Evolutionary conservation across 2,113 vertebrate genomes (phyloP), one percentile per base, ranked within the genome.

Genomic region (Saccopteryx bilineata): DNA sequence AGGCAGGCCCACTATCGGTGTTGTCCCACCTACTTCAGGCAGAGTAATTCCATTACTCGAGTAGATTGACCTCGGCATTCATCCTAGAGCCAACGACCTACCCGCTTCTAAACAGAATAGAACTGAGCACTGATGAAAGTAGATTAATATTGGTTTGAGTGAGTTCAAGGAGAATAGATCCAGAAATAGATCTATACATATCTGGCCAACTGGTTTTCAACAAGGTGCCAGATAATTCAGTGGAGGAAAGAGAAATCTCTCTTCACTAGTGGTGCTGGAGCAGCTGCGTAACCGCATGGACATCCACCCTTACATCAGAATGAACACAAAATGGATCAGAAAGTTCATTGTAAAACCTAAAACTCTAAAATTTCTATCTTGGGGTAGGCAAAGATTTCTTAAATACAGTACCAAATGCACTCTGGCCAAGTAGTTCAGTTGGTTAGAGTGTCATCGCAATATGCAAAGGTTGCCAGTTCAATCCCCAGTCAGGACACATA

Each of bases 21-120:
- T 8, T 52, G 18, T 60, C 60, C 58, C 31, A 56, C 9, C 61
- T 76, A 28, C 48, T 28, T 68, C 33, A 89, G 56, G 93, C 18
- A 63, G 39, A 71, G 92, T 54, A 74, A 86, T 65, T 74, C 31
- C 54, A 65, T 68, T 52, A 58, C 54, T 39, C 80, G 50, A 65
- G 58, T 23, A 61, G 74, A 81, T 0, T 80, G 71, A 11, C 31
- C 39, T 90, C 52, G 91, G 85, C 46, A 39, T 93, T 87, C 28
- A 33, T 78, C 46, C 50, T 52, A n/a, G 33, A 80, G 65, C 28
- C n/a, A 87, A 75, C 13, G 31, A 66, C 58, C 48, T 58, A 81
- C 14, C 26, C 14, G 7, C 56, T 96, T 94, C n/a, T 85, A 78
- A 81, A 71, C 26, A 82, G 63, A 65, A 74, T 33, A 81, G 52